phyloP scores from a whole-genome alignment of 2,797 vertebrate genomes.

The Varecia variegata region DNA sequence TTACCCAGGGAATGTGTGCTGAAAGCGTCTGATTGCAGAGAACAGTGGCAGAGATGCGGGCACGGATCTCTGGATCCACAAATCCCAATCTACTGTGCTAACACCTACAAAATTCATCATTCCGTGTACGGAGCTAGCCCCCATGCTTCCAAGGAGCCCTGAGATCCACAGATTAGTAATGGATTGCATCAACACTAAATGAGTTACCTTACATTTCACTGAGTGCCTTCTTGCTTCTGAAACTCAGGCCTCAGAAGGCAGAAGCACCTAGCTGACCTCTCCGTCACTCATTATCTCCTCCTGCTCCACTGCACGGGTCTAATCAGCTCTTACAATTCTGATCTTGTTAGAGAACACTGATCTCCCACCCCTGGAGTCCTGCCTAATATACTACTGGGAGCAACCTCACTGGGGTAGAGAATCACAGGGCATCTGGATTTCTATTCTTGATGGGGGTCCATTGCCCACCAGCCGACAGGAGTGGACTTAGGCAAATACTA shows the following conservation, averaged over 20 bases:
- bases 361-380: slow-evolving; percentile 48
- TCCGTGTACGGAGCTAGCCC: not conserved
- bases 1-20: not conserved
- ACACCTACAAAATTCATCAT: slow-evolving; percentile 48
- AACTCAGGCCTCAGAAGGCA: not conserved
- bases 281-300: slow-evolving; percentile 51
- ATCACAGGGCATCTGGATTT: not conserved
- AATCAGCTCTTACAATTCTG: slow-evolving; percentile 52
- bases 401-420: not conserved
- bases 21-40: not conserved
- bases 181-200: slow-evolving; percentile 72
- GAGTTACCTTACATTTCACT: slow-evolving; percentile 73
- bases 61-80: not conserved
- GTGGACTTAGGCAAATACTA: not conserved
- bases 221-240: slow-evolving; percentile 69
- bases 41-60: not conserved
- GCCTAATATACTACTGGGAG: slow-evolving; percentile 9
- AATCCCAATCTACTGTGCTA: not conserved
- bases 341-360: slow-evolving; percentile 58
- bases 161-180: slow-evolving; percentile 56
- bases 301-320: not conserved
- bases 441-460: not conserved
- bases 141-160: slow-evolving; percentile 22
- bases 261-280: slow-evolving; percentile 47
- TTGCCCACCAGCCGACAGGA: not conserved